A percentile compares a stretch with the other conserved stretches of the same genome.
These are phyloP conservation scores for Sciurus vulgaris DNA, from an alignment of 2,797 vertebrate genomes.

Conservation along the genomic window DNA sequence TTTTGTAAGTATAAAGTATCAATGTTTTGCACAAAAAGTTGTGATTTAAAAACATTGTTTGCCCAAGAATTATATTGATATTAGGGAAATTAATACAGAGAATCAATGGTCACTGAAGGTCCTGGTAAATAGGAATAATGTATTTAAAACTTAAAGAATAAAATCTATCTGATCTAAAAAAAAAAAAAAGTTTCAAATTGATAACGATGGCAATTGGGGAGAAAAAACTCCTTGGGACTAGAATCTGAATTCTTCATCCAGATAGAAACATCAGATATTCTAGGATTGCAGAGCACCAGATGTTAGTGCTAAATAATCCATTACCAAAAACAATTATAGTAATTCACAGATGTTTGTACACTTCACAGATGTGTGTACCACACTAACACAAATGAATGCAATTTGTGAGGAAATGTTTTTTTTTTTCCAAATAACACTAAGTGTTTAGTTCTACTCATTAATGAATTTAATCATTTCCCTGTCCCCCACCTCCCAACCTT, in stretches of 20 bases:
- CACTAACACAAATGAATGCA: neutral
- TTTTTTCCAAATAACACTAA: neutral
- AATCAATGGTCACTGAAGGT: neutral
- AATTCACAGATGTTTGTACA: neutral
- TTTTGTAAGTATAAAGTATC: neutral
- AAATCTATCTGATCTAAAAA: neutral
- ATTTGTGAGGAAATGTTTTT: neutral
- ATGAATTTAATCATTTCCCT: neutral
- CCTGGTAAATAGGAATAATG: neutral
- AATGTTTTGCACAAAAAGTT: neutral
- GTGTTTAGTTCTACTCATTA: neutral
- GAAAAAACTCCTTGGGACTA: fast-evolving
- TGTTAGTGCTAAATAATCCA: neutral
- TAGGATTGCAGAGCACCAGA: neutral
- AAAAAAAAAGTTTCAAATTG: neutral
- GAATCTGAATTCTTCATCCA: neutral
- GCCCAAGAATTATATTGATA: neutral
- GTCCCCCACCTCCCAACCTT: neutral
- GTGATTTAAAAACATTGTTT: neutral
- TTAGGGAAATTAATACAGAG: neutral
- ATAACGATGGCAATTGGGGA: too few relatives aligned
- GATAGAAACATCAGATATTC: neutral
- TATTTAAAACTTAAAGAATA: neutral
- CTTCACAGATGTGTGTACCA: neutral
- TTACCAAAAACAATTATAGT: neutral